Base-by-base conservation (phyloP, 2,888 invertebrate species). In the Caenorhabditis sp. region DNA sequence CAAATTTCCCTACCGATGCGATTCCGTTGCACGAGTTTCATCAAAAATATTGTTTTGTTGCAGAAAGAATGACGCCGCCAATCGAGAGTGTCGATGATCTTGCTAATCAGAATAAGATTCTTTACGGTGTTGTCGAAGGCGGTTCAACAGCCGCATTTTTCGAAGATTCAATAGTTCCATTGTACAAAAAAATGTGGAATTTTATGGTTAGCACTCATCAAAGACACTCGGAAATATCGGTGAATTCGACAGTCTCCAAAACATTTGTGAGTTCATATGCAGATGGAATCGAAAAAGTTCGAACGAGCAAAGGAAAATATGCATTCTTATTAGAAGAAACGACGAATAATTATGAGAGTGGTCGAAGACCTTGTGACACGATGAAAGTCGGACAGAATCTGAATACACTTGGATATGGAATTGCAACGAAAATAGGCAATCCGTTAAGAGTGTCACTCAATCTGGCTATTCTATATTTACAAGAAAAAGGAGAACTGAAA, bases 131-230 rank as follows among this genome's bases (percentile, higher is more conserved):
- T 0, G 89, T 94, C 51, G 81, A 79, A 92, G 89, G 94, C 93
- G 69, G 76, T 49, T 78, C 79, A 21, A 77, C 75, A 3, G 77
- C 76, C 21, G 69, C 72, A 8, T 79, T 79, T 55, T 79, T 79
- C 67, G 73, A 75, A 61, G 78, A 92, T 87, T 94, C 94, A 5
- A 93, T 93, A 88, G 93, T 94, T 82, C 92, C 92, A 43, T 91
- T 93, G 10, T 95, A 94, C 89, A 92, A 92, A 86, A 93, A 93
- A 88, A 95, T 95, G 95, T 95, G 94, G 93, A 93, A 94, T 86
- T 95, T 93, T 88, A 95, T 95, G 95, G 92, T 68, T 23, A 79
- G 68, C 31, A 92, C 87, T 91, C 17, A 24, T 24, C 26, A 26
- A 23, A 21, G 26, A 55, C 55, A 23, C 10, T 14, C 85, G 79